Percentiles rank a stretch among this genome's conserved stretches.
phyloP scores from a whole-genome alignment of 30 jellyfish, hydroid and myxozoan species.

The Morbakka virulenta region DNA sequence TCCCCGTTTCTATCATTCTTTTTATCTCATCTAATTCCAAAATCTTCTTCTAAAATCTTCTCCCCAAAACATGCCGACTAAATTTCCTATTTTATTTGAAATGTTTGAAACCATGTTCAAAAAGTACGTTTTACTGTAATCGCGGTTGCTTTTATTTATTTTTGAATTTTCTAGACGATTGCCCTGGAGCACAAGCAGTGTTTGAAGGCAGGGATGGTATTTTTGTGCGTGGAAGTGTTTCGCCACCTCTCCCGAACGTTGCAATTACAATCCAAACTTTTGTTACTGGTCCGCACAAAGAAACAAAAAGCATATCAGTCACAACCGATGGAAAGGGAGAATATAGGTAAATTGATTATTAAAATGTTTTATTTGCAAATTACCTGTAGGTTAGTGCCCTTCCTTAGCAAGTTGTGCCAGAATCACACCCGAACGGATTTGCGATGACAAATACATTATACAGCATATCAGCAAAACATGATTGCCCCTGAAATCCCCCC shows the following conservation, averaged over 20 bases:
- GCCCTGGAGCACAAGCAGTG: slow-evolving; percentile 84
- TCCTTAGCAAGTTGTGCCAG: no score
- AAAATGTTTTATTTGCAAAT: no score
- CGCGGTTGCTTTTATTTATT: no score
- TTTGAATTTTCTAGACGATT: slow-evolving; percentile 45
- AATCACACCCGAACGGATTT: no score
- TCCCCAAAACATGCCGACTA: neutral
- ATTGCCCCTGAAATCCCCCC: no score
- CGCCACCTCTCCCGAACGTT: slow-evolving; percentile 80
- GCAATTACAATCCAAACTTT: slow-evolving; percentile 52
- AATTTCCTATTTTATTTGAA: no score
- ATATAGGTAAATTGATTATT: slow-evolving; percentile 40
- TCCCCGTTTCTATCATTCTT: no score
- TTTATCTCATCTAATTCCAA: no score
- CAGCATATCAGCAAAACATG: no score
- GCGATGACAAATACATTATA: neutral
- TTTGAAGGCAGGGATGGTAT: slow-evolving; percentile 91
- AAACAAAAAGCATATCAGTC: slow-evolving; percentile 22
- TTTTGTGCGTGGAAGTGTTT: slow-evolving; percentile 68
- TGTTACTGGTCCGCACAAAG: slow-evolving; percentile 49
- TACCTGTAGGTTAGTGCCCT: no score
- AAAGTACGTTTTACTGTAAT: no score
- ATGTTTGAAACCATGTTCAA: no score
- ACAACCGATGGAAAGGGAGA: slow-evolving; percentile 73
- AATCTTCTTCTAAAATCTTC: neutral